phyloP scores from a whole-genome alignment of 2,113 vertebrate species.

The Halichoerus grypus region DNA sequence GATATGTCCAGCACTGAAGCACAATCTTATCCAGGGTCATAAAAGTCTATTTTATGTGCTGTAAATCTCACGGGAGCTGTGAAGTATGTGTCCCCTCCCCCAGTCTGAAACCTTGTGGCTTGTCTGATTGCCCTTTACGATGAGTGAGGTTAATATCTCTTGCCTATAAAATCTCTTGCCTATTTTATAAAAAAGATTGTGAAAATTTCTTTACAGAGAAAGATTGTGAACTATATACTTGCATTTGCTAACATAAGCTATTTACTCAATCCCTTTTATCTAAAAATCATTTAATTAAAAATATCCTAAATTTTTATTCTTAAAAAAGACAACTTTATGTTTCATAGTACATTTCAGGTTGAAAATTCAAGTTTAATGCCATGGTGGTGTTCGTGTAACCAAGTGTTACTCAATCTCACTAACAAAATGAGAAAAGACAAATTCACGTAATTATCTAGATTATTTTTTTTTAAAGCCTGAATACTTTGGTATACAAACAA shows the following conservation, averaged over 20 bases:
- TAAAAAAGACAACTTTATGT: not conserved
- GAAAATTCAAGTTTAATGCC: not conserved
- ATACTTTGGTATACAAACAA: not conserved
- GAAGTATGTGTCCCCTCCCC: conserved; percentile 43
- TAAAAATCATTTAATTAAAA: not conserved
- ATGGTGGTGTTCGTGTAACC: not conserved
- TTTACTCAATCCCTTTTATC: not conserved
- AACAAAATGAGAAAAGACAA: not conserved
- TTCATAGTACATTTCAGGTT: not conserved
- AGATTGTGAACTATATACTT: not conserved
- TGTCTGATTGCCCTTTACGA: conserved; percentile 66
- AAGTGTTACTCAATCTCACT: not conserved
- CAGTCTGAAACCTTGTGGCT: conserved; percentile 53
- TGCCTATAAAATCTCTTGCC: conserved; percentile 44
- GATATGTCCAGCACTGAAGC: conserved; percentile 63
- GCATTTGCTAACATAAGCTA: not conserved
- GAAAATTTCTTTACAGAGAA: not conserved
- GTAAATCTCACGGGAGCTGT: conserved; percentile 72
- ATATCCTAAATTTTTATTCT: not conserved
- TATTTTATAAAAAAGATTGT: conserved; percentile 22
- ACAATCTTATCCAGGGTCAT: conserved; percentile 59
- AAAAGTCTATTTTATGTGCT: conserved; percentile 79
- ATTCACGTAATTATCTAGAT: not conserved
- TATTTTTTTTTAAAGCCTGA: not conserved
- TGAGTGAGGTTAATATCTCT: conserved; percentile 42